phyloP scores from a whole-genome alignment of 2,888 invertebrate genomes.

The Limenitis camilla region DNA sequence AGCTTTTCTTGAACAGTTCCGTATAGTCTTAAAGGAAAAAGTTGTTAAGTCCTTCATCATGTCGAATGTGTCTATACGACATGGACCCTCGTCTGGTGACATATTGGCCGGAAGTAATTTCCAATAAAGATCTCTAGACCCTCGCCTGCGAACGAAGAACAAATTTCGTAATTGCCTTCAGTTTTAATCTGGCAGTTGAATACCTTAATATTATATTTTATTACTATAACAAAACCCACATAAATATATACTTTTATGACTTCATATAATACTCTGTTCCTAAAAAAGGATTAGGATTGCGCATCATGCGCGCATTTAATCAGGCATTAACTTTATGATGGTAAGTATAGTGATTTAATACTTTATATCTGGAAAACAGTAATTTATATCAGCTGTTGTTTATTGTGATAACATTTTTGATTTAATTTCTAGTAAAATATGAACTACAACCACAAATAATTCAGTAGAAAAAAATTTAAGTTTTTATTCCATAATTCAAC shows the following conservation, averaged over 20 bases:
- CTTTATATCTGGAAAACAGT: too few relatives aligned
- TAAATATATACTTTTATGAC: neutral
- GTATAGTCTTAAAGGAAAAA: constrained; percentile 14
- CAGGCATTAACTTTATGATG: too few relatives aligned
- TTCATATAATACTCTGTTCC: neutral
- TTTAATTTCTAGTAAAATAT: too few relatives aligned
- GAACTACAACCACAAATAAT: too few relatives aligned
- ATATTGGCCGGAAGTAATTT: constrained; percentile 27
- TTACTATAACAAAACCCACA: neutral
- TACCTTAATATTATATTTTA: neutral
- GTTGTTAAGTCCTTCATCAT: constrained; percentile 22
- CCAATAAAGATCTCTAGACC: constrained; percentile 24
- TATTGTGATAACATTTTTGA: too few relatives aligned
- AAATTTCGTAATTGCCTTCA: constrained; percentile 14
- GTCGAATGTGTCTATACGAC: constrained; percentile 24
- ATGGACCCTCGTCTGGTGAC: constrained; percentile 22
- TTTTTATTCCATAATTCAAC: too few relatives aligned
- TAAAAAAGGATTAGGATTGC: too few relatives aligned
- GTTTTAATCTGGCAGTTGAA: constrained; percentile 9
- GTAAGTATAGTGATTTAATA: too few relatives aligned
- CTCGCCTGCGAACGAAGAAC: constrained; percentile 15
- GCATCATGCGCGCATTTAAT: too few relatives aligned
- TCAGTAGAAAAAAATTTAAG: too few relatives aligned
- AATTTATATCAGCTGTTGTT: too few relatives aligned
- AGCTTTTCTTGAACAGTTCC: constrained; percentile 2